Evolutionary conservation across 2,797 vertebrate species (phyloP).

Genomic region (Buceros bicornis): DNA sequence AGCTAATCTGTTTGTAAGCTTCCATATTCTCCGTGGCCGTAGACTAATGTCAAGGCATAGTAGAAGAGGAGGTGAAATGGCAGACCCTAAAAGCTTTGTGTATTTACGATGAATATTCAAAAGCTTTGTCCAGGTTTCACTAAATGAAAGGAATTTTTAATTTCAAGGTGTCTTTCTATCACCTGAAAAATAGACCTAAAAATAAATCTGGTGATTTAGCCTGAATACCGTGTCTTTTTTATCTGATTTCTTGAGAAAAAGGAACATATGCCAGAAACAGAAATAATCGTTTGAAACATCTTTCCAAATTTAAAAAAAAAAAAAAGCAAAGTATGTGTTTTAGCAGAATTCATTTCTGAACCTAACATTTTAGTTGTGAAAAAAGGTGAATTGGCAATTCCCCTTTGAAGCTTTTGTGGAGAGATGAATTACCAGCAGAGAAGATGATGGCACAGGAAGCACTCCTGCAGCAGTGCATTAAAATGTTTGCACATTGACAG

Average conservation of each 20-base stretch:
- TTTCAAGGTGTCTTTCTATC: background rate
- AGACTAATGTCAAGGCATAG: background rate
- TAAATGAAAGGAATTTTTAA: background rate
- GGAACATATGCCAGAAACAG: background rate
- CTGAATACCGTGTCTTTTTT: background rate
- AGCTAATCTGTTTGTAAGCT: constrained; percentile 22
- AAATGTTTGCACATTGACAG: background rate
- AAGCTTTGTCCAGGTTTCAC: background rate
- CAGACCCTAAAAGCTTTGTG: background rate
- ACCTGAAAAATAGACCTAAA: background rate
- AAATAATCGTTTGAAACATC: background rate
- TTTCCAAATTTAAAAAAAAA: background rate
- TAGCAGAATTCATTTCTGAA: background rate
- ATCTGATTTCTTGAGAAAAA: background rate
- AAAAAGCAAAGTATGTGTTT: background rate
- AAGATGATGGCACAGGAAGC: background rate
- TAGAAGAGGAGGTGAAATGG: background rate
- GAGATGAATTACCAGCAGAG: background rate
- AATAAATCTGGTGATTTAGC: background rate
- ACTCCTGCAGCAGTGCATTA: background rate
- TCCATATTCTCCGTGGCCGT: background rate
- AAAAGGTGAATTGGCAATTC: background rate
- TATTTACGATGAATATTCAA: background rate
- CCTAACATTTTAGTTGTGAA: background rate
- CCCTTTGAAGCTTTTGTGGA: background rate